phyloP scores from a whole-genome alignment of 2,797 vertebrate genomes.

The Schizothorax lantsangensis region DNA sequence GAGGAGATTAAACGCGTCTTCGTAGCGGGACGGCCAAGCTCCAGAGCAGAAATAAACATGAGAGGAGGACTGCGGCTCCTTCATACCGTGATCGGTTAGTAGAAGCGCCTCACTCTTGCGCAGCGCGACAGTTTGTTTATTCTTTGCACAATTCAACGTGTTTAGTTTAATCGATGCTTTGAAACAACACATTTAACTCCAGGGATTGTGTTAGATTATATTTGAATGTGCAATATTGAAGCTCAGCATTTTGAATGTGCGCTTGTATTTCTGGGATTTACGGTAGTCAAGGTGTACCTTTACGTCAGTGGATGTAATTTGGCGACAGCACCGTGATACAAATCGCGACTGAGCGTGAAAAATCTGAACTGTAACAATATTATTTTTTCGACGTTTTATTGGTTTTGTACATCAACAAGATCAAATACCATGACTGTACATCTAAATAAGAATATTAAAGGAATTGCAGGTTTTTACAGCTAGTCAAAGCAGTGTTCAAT shows the following conservation, averaged over 20 bases:
- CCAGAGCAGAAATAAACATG: slow-evolving; percentile 38
- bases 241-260: neutral
- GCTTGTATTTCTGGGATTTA: neutral
- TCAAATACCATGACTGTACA: neutral
- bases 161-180: neutral
- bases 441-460: neutral
- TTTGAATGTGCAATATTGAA: neutral
- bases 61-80: slow-evolving; percentile 68
- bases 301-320: neutral
- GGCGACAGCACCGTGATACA: neutral
- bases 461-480: neutral
- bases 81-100: slow-evolving; percentile 46
- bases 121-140: neutral
- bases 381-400: neutral
- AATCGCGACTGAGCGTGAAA: neutral
- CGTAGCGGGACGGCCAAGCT: neutral
- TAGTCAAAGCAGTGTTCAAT: neutral
- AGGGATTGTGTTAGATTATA: neutral
- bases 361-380: neutral
- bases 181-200: neutral
- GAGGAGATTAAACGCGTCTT: slow-evolving; percentile 13
- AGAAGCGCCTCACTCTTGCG: slow-evolving; percentile 47
- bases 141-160: too few relatives aligned
- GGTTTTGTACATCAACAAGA: neutral
- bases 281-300: slow-evolving; percentile 19